Percentiles rank a stretch among this genome's conserved stretches.
Conservation (phyloP, 2,888 invertebrate species). For the Mythimna lalbum region DNA sequence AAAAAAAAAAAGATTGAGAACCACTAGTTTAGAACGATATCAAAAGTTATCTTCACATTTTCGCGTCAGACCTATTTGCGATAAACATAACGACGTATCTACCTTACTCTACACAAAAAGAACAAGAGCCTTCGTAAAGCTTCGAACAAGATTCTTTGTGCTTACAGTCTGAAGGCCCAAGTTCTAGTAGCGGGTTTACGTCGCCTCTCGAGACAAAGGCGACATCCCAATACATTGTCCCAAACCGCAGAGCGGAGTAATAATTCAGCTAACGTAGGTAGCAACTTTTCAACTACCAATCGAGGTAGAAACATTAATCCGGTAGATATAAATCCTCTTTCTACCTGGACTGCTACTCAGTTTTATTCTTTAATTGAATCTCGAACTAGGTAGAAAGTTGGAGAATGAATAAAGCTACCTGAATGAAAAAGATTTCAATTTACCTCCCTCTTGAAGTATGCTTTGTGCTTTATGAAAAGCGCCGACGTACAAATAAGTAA, state of each 20-base stretch:
- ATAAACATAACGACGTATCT: not conserved
- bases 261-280: conserved; percentile 47
- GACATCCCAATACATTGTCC: conserved; percentile 42
- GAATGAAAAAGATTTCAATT: conserved; percentile 40
- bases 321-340: conserved; percentile 50
- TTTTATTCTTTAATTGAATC: conserved; percentile 50
- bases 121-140: not conserved
- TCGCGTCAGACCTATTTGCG: not conserved
- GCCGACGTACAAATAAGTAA: no score
- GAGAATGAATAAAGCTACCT: conserved; percentile 17
- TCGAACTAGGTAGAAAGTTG: conserved; percentile 25
- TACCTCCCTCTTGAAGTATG: conserved; percentile 12
- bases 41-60: not conserved
- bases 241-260: conserved; percentile 38
- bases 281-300: conserved; percentile 29
- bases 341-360: conserved; percentile 19
- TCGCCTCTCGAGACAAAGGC: conserved; percentile 16
- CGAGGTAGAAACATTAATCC: conserved; percentile 52
- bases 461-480: conserved; percentile 25
- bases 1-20: no score
- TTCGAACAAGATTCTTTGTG: not conserved
- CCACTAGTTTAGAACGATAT: no score
- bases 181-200: not conserved
- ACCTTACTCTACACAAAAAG: not conserved
- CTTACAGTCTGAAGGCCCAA: not conserved